Conservation (phyloP, 2,888 invertebrate genomes). For the Xestoiulus laeticollis region DNA sequence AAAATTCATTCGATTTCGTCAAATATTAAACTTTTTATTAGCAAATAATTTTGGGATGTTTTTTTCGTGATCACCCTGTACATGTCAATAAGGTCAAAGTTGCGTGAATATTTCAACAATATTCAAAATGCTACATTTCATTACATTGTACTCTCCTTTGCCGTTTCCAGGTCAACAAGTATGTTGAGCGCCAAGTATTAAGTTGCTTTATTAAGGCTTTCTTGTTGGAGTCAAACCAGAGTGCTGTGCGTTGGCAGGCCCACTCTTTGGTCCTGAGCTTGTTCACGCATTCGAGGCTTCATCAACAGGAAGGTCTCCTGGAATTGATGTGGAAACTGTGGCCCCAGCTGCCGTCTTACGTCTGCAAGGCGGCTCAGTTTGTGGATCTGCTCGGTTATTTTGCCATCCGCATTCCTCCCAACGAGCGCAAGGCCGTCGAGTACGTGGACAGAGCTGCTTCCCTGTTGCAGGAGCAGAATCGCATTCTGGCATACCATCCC, state of each 20-base stretch:
- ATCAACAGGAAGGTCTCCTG: constrained; percentile 81
- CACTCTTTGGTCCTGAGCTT: constrained; percentile 85
- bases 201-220: constrained; percentile 86
- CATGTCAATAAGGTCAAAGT: no score
- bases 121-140: no score
- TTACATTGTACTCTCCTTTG: no score
- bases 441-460: constrained; percentile 88
- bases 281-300: constrained; percentile 80
- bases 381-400: constrained; percentile 96
- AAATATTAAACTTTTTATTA: no score
- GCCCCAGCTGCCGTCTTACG: constrained; percentile 88
- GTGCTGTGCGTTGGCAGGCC: constrained; percentile 94
- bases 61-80: no score
- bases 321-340: constrained; percentile 90
- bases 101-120: not conserved
- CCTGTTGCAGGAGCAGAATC: constrained; percentile 87
- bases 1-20: no score
- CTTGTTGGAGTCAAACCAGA: constrained; percentile 90
- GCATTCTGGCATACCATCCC: constrained; percentile 87
- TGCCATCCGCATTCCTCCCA: constrained; percentile 69
- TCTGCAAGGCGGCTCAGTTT: constrained; percentile 94
- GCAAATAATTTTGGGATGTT: no score
- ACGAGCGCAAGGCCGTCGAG: constrained; percentile 69
- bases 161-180: constrained; percentile 69
- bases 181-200: constrained; percentile 72